Evolutionary conservation across 1,140 invertebrate genomes (phyloP), one percentile per base, ranked within the genome.

Genomic region (Drosophila jambulina): DNA sequence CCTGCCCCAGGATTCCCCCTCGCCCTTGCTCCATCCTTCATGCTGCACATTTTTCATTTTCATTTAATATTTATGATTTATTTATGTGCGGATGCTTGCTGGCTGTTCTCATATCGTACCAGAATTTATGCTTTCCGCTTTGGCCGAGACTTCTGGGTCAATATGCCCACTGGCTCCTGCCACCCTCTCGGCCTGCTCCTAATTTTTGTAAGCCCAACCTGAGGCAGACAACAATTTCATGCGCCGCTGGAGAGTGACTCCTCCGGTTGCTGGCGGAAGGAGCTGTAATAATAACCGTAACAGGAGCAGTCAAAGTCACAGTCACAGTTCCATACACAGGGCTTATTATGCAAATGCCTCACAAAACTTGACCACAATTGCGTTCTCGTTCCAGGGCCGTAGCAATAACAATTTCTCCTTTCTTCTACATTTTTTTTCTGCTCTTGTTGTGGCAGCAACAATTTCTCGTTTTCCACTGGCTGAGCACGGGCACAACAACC

Each of bases 41-140:
- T 64, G 36, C 67, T 67, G 83, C 75, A 86, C 78, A 86, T 86
- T 87, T 87, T 88, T 87, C 84, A 88, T 85, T 85, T 88, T 87
- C 83, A 87, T 90, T 90, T 90, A 85, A 91, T 90, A 90, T 90
- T 85, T 90, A 90, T 88, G 84, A 90, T 88, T 85, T 88, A 88
- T 88, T 88, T 90, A 75, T 90, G 84, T 88, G 84, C 85, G 84
- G 80, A 85, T 88, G 84, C 83, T 85, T 81, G 85, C 76, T 88
- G 85, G 84, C 85, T 90, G 59, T 72, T 88, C 63, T 90, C 84
- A 90, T 87, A 87, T 90, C 84, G 85, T 81, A 84, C 46, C 48
- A 81, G 61, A 90, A 88, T 88, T 88, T 88, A 88, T 88, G 85
- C 80, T 88, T 88, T 88, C 84, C 85, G 84, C 70, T 84, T 88